phyloP scores from a whole-genome alignment of 2,797 vertebrate species.

The Macropus fuliginosus region DNA sequence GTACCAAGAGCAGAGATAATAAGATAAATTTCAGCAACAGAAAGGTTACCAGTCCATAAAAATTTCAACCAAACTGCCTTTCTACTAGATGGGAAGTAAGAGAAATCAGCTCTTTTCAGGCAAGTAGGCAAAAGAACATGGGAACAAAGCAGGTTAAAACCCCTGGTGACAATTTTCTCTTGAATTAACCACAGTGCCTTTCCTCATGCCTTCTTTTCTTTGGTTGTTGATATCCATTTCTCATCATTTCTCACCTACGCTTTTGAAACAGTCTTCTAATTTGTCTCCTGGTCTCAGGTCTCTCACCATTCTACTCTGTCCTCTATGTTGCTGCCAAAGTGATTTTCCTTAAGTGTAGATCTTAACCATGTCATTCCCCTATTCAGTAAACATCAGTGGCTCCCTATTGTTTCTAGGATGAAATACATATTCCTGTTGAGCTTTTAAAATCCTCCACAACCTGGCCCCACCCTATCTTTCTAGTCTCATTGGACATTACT shows the following conservation, averaged over 20 bases:
- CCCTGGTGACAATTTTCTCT: neutral
- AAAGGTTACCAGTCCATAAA: neutral
- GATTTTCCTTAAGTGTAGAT: too few relatives aligned
- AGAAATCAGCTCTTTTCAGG: neutral
- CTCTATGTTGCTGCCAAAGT: too few relatives aligned
- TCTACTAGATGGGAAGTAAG: neutral
- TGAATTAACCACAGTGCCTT: neutral
- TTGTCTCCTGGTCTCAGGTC: neutral
- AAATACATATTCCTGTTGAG: neutral
- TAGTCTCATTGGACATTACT: neutral
- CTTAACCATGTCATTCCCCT: too few relatives aligned
- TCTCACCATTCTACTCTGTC: too few relatives aligned
- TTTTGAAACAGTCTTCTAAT: neutral
- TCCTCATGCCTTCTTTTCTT: neutral
- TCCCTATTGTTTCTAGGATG: neutral
- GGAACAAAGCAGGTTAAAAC: neutral
- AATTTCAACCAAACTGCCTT: neutral
- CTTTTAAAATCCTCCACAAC: neutral
- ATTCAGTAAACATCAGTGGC: too few relatives aligned
- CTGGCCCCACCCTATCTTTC: neutral
- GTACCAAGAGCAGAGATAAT: neutral
- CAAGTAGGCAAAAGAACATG: neutral
- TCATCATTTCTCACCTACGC: neutral
- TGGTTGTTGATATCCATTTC: neutral
- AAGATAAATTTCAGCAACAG: neutral